Evolutionary conservation across 2,888 invertebrate species (phyloP).

Genomic region (Platycheirus albimanus): DNA sequence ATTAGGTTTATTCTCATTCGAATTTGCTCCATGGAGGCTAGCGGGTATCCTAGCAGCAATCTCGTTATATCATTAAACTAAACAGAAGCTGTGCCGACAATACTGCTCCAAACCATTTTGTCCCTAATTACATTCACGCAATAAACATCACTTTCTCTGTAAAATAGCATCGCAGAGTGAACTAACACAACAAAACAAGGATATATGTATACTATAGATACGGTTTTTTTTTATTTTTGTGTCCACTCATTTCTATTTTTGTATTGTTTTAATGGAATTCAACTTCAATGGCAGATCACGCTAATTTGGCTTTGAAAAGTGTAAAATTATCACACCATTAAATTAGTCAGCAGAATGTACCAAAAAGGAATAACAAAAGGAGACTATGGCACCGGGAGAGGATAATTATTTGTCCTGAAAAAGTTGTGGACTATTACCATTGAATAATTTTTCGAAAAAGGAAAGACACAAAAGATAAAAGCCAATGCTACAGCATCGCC

Average conservation of each 20-base stretch:
- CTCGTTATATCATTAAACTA: neutral
- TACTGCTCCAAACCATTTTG: neutral
- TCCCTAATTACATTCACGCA: neutral
- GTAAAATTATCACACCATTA: slow-evolving; percentile 4
- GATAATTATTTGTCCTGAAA: too few relatives aligned
- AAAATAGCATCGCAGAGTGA: neutral
- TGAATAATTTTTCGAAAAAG: too few relatives aligned
- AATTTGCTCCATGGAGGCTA: too few relatives aligned
- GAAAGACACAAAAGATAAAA: too few relatives aligned
- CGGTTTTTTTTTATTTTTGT: neutral
- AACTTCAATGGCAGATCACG: neutral
- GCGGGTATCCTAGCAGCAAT: neutral
- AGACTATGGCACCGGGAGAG: too few relatives aligned
- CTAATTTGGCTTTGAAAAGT: slow-evolving; percentile 5
- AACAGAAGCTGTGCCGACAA: neutral
- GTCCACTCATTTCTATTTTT: neutral
- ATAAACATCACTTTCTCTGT: neutral
- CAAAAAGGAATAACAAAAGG: too few relatives aligned
- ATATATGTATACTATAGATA: neutral
- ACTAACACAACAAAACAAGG: neutral
- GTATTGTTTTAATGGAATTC: neutral
- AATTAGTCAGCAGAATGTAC: neutral
- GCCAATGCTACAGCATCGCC: too few relatives aligned
- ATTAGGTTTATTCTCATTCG: too few relatives aligned
- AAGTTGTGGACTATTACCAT: too few relatives aligned